Evolutionary conservation across 53 echinoderm and acorn worm genomes (phyloP).

Genomic region (Henricia sp.): DNA sequence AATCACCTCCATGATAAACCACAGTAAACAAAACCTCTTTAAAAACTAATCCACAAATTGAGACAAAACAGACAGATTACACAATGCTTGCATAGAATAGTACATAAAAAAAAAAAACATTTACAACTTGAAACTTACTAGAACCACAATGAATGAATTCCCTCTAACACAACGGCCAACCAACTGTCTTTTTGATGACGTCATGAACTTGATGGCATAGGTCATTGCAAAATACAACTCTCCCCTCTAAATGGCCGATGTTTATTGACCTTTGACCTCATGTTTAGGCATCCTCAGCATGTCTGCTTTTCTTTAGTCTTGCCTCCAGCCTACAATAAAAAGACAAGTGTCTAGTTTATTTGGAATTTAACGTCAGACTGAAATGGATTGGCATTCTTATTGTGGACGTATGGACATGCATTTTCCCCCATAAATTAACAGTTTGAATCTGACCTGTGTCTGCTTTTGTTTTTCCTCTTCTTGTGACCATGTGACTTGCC

Average conservation of each 20-base stretch:
- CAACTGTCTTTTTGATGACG: too few species aligned
- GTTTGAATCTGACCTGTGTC: conserved; percentile 77
- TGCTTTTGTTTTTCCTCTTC: conserved; percentile 99
- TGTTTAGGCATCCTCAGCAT: conserved; percentile 44
- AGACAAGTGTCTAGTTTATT: too few species aligned
- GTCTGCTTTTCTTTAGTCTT: conserved; percentile 77
- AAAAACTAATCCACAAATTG: conserved; percentile 14
- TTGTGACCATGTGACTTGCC: conserved; percentile 96
- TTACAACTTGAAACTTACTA: background rate
- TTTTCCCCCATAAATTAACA: background rate
- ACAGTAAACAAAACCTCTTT: background rate
- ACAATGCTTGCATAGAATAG: conserved; percentile 52
- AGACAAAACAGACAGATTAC: conserved; percentile 40
- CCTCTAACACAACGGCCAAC: too few species aligned
- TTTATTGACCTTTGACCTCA: conserved; percentile 12
- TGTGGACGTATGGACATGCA: too few species aligned
- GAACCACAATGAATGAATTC: too few species aligned
- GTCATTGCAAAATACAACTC: background rate
- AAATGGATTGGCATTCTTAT: too few species aligned
- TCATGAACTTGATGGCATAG: too few species aligned
- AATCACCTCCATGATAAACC: background rate
- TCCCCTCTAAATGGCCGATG: too few species aligned
- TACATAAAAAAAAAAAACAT: conserved; percentile 15
- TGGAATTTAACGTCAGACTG: too few species aligned
- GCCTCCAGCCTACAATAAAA: conserved; percentile 69